Base-by-base conservation (phyloP, 2,113 vertebrate species). In the Nestor notabilis region DNA sequence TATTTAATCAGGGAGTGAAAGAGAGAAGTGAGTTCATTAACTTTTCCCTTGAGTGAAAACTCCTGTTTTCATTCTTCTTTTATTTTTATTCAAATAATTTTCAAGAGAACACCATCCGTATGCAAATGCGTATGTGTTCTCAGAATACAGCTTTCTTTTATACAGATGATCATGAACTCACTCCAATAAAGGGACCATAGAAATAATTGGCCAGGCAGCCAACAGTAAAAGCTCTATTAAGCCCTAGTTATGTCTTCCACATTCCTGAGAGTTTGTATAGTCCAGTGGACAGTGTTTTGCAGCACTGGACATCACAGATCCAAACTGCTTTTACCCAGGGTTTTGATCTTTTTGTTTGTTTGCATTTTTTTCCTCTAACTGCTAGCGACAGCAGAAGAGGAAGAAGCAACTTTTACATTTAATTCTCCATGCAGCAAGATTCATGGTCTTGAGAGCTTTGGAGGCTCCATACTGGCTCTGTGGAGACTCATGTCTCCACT, bases 61-160 rank as follows among this genome's bases (percentile, higher is more conserved):
- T 96, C 92, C 92, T 96, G 94, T 96, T 96, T 97, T 91, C 87
- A 94, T 91, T 97, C 89, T 97, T 97, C 96, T 96, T 97, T 97
- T 95, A 93, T 95, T 97, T 97, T 97, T 96, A 97, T 97, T 97
- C 95, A 96, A 96, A 96, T 97, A 94, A 87, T 97, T 95, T 97
- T 58, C 74, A 72, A 96, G 83, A 92, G 94, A 95, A 91, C 93
- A 76, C 89, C 77, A 92, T 92, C 93, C 94, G 20, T 96, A 96
- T 96, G 94, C 95, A 97, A 96, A 97, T 95, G 74, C 4, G 2
- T 75, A 39, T 93, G 52, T 69, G 83, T 85, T 93, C 95, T 96
- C 91, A 91, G 94, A 95, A 94, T 83, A 77, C 86, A 96, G 93
- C 93, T 95, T 89, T 89, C 93, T 95, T 94, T 96, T 91, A 90